Evolutionary conservation across 2,113 vertebrate genomes (phyloP), one percentile per base, ranked within the genome.

Genomic region (Myotis davidii): DNA sequence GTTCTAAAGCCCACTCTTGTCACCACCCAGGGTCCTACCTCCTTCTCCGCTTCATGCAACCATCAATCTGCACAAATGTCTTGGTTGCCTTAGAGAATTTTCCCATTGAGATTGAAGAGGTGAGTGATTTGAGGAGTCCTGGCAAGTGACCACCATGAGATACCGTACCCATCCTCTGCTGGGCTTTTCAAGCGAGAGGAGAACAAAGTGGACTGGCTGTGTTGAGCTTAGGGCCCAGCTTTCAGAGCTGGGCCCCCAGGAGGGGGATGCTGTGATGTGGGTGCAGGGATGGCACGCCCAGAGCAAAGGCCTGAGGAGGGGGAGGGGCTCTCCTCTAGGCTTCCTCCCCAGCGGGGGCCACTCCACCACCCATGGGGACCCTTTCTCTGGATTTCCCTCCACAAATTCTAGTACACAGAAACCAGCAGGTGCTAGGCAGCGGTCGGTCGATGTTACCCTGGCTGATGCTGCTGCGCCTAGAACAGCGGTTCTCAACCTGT

Each of bases 271-370:
- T 83, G 32, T 42, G 78, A 32, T 3, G 21, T 2, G 42, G 65
- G 27, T 9, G 20, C 4, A 1, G 14, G 13, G 5, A 64, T 0
- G 3, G 56, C 32, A 14, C 0, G 7, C 6, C 45, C 39, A n/a
- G 54, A 90, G 67, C 42, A 4, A 1, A 17, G 34, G 48, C 16
- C 34, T 4, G 2, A 3, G n/a, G 21, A 7, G 20, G 10, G 37
- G 10, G 45, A n/a, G 20, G 20, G 2, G 27, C 4, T 32, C 21
- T 39, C 6, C 11, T 27, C 11, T 1, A 29, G 37, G 16, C 2
- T 23, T 79, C 56, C 25, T 32, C 13, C n/a, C n/a, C 13, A 6
- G 9, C 4, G 1, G 54, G 42, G 59, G 9, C 11, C 73, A 13
- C 50, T 23, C 37, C 5, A 0, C 25, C 16, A 13, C 14, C 32